Evolutionary conservation across 1,140 invertebrate species (phyloP), one percentile per base, ranked within the genome.

Genomic region (Pteromalus puparum): DNA sequence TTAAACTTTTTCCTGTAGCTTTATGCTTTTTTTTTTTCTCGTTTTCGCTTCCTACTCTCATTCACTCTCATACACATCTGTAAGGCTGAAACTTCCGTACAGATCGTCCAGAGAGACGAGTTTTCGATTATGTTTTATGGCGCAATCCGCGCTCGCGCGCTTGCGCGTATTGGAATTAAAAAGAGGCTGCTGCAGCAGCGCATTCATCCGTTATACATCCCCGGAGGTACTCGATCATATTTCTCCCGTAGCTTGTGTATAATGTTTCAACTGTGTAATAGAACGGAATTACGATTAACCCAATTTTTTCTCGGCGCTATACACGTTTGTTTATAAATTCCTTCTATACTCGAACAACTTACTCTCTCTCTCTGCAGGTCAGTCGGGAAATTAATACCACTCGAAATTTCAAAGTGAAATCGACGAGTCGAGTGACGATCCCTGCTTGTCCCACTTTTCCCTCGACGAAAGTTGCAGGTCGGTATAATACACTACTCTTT

Each of bases 351-450:
- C 30, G 30, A 34, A 34, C 30, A 5, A 5, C 3, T 34, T 4
- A 4, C 30, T 5, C 30, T 34, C 4, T 34, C 6, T 34, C 30
- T 34, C 3, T 42, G 30, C 38, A 42, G 38, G 38, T 42, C 38
- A 42, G 9, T 38, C 24, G 38, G 12, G 21, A 65, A 79, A 79
- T 38, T 38, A 38, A 28, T 70, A 13, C 38, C 18, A 61, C 80
- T 38, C 42, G 38, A 75, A 30, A 70, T 83, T 24, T 68, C 73
- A 77, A 83, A 83, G 74, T 83, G 53, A 83, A 83, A 83, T 68
- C 18, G 24, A 24, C 61, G 24, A 24, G 18, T 30, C 46, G 53
- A 75, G 70, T 72, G 79, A 72, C 26, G 53, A 72, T 34, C 46
- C 42, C 4, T 30, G 70, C 18, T 70, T 46, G n/a, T 46, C 67